Base-by-base conservation (phyloP, 2,797 vertebrate genomes). In the Nyctibius grandis region DNA sequence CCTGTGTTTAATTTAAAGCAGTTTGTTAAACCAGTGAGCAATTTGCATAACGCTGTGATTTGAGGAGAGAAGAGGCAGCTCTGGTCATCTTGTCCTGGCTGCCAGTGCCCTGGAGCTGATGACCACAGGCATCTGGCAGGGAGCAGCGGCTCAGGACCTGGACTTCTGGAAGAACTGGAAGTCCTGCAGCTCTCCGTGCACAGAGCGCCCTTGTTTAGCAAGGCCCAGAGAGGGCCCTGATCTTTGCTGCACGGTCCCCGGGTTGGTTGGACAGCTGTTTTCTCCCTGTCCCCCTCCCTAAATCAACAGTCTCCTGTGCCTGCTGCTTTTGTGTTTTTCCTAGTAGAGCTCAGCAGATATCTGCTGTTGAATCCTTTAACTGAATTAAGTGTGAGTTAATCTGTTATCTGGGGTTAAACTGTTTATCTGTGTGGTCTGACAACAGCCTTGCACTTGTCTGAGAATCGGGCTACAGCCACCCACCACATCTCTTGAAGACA, bases 101-200 rank as follows among this genome's bases (percentile, higher is more conserved):
- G 89, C 48, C 59, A 83, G 89, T 95, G 96, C 96, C 91, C 92
- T 50, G 86, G 72, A 61, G 34, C 36, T 40, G 82, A 84, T 67
- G 61, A 97, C 96, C 94, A 38, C 97, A 98, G 94, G 96, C 85
- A 97, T 97, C 94, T 89, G 77, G 59, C 92, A 96, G 70, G 36
- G 92, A 96, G 61, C 64, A 63, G 88, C 0, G 0, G 67, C 85
- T 91, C 17, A 59, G 75, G 95, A 90, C 44, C 70, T 38, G 82
- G 75, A 60, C 75, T 82, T 61, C 18, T 84, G 74, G 17, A 92
- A 96, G 94, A 89, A 94, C 96, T 94, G 42, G 59, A 94, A 69
- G 96, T 92, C 53, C 92, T 87, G 93, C 79, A 95, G 88, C 80
- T 85, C 42, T 45, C 73, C 0, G 6, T 0, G 29, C 92, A 97